Percentiles rank a stretch among this genome's conserved stretches.
phyloP scores from a whole-genome alignment of 2,113 vertebrate species.

The Nothobranchius furzeri region DNA sequence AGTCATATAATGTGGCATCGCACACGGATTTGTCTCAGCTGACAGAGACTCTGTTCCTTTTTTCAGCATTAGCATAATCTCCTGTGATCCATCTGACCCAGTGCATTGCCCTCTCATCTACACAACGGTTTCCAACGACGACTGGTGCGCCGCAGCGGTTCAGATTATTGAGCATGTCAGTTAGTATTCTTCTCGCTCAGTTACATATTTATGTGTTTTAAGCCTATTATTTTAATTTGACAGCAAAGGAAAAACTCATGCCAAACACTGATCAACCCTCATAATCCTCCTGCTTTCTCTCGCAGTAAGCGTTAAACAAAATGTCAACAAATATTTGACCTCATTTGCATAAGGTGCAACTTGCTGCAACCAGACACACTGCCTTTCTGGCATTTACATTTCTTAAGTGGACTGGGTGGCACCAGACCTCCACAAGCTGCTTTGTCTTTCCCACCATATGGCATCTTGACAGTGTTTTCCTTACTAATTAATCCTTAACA shows the following conservation, averaged over 20 bases:
- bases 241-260: conserved; percentile 33
- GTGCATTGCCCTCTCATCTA: conserved; percentile 46
- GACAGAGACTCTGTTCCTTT: conserved; percentile 60
- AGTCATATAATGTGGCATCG: conserved; percentile 53
- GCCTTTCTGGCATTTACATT: conserved; percentile 69
- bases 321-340: conserved; percentile 69
- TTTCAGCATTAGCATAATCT: conserved; percentile 69
- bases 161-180: conserved; percentile 57
- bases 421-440: conserved; percentile 78
- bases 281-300: not conserved
- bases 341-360: conserved; percentile 76
- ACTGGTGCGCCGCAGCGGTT: conserved; percentile 48
- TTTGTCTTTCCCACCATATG: conserved; percentile 80
- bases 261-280: not conserved
- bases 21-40: conserved; percentile 64
- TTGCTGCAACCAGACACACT: conserved; percentile 68
- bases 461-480: conserved; percentile 81
- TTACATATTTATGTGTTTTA: conserved; percentile 35
- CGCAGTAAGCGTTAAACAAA: conserved; percentile 35
- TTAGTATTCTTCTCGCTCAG: conserved; percentile 34
- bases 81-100: conserved; percentile 65
- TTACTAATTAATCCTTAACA: conserved; percentile 85
- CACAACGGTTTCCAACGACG: conserved; percentile 44
- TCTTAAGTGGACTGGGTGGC: conserved; percentile 73
- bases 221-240: conserved; percentile 40